Conservation (phyloP, 37 sponge, comb jelly and placozoan species). For the Cliona cf. orientalis region DNA sequence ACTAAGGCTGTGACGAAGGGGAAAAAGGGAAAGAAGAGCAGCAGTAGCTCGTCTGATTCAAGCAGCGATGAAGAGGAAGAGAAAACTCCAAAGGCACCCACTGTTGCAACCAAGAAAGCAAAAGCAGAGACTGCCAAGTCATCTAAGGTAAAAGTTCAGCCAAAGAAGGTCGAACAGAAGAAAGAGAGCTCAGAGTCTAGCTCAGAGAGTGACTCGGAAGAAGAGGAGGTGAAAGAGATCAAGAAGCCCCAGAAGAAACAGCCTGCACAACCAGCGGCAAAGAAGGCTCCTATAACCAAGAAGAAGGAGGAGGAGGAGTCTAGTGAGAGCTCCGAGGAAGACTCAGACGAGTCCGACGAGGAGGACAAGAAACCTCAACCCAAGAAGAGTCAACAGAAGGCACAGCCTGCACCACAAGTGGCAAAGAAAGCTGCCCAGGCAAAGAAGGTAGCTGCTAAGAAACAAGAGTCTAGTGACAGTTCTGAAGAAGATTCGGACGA, state of each 20-base stretch:
- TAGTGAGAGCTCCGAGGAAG: not conserved
- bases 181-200: no score
- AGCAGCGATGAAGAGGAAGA: conserved; percentile 5
- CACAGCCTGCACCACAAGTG: no score
- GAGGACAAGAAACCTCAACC: not conserved
- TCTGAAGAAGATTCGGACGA: conserved; percentile 7
- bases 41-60: not conserved
- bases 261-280: no score
- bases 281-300: no score
- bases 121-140: not conserved
- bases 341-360: not conserved
- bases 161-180: not conserved
- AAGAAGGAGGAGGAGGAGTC: not conserved
- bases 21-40: not conserved
- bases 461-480: not conserved
- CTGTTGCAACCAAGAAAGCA: not conserved
- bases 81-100: not conserved
- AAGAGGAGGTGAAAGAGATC: conserved; percentile 5
- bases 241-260: not conserved
- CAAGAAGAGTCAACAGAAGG: not conserved
- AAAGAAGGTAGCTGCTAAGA: not conserved
- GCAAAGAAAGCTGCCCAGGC: conserved; percentile 3
- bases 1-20: no score
- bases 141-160: not conserved
- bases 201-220: not conserved